Base-by-base conservation (phyloP, 2,113 vertebrate genomes). In the Callipepla squamata region DNA sequence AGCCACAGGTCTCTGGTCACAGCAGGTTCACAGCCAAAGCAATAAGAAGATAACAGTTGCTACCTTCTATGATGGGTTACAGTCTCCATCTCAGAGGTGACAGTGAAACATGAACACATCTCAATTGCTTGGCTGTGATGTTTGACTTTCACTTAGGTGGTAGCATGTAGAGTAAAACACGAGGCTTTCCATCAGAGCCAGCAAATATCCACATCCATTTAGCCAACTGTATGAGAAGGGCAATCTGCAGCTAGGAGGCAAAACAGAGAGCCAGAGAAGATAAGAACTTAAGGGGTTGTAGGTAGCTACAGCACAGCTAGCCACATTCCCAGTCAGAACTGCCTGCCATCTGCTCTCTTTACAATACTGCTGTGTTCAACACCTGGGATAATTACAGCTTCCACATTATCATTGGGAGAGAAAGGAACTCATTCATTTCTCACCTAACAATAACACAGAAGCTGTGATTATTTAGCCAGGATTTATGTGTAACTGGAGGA, bases 331-430 rank as follows among this genome's bases (percentile, higher is more conserved):
- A 18, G 79, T 63, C 80, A 83, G 66, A 96, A 78, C 57, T 32
- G 70, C 90, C 86, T 92, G 79, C 92, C 90, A 94, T 93, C 93
- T 95, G 85, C 42, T 92, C 85, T 83, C 65, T 80, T 83, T 77
- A 58, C 34, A 76, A 80, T 63, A 67, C 50, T n/a, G 42, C 25
- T 94, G 92, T 26, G 66, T 90, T 84, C 74, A 66, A 83, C 89
- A 91, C 84, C 74, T 95, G 65, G 59, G 69, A 70, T 68, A 86
- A 84, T 88, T 73, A 83, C 80, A 78, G 77, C 53, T 94, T 92
- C 72, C 89, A 89, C 74, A 51, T 65, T 50, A 58, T 55, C 76
- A 63, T 70, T 78, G 90, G 68, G 59, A 81, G 32, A 90, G 47
- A 77, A 69, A 88, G 80, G 42, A 10, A 59, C 76, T 83, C 76